Evolutionary conservation across 2,888 invertebrate species (phyloP).

Genomic region (Macrosoma leucophasiata): DNA sequence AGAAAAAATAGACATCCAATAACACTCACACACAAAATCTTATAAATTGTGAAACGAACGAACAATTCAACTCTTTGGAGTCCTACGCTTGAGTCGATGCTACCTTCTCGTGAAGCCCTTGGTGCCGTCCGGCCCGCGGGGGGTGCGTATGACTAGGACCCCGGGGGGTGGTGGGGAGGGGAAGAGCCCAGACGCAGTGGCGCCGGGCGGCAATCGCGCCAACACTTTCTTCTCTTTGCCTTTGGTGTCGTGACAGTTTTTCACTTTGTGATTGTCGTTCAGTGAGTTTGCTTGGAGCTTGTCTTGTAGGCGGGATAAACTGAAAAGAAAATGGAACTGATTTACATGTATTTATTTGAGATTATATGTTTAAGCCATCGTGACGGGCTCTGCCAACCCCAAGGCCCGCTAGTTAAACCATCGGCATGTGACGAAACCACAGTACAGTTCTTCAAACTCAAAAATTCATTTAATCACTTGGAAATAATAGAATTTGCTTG

Average conservation of each 20-base stretch:
- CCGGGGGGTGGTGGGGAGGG: slow-evolving; percentile 65
- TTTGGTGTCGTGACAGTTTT: slow-evolving; percentile 48
- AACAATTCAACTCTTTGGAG: neutral
- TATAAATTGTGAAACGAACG: neutral
- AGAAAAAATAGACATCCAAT: no score
- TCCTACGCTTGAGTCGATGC: slow-evolving; percentile 39
- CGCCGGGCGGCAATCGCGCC: slow-evolving; percentile 51
- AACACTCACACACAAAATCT: no score
- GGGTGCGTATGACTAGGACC: slow-evolving; percentile 80
- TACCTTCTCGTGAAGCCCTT: slow-evolving; percentile 66
- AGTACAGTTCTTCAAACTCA: no score
- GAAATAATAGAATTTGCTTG: no score
- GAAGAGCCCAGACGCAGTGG: slow-evolving; percentile 50
- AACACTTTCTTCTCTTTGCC: slow-evolving; percentile 61
- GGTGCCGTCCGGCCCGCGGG: slow-evolving; percentile 87
- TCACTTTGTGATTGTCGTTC: slow-evolving; percentile 51
- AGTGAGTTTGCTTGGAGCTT: slow-evolving; percentile 63
- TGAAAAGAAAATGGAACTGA: slow-evolving; percentile 46
- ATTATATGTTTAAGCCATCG: no score
- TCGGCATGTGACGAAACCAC: no score
- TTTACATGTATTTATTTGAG: no score
- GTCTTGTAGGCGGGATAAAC: slow-evolving; percentile 60
- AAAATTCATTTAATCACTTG: no score
- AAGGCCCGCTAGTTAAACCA: no score
- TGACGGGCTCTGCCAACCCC: no score